Base-by-base conservation (phyloP, 2,888 invertebrate species). In the Arctia plantaginis region DNA sequence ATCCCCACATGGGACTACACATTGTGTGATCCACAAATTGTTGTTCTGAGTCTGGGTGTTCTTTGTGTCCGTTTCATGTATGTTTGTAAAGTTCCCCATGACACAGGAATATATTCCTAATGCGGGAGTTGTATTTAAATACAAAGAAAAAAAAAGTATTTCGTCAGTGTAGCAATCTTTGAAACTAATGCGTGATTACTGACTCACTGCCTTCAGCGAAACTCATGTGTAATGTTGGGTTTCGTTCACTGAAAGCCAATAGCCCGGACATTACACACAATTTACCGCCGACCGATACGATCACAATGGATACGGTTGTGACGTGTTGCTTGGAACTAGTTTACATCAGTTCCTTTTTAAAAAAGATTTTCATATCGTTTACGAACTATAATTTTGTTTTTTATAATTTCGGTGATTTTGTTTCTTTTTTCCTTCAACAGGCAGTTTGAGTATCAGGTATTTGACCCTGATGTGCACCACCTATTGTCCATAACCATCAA, bases 191-290 rank as follows among this genome's bases (percentile, higher is more conserved):
- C 66, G 35, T 74, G 47, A 66, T 66, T 70, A 70, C 30, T 33
- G 66, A 35, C 20, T 68, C 67, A n/a, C 35, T 44, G 70, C 35
- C 33, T 12, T 59, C 20, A 39, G 70, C 66, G 39, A 66, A 55
- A 59, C 44, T 55, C 69, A 6, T 41, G 51, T 69, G 69, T 73
- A 73, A 73, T 69, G 69, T 20, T 23, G 59, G 73, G 66, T 51
- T 69, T 70, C 20, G n/a, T 33, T 65, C 66, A 41, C 39, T 51
- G 64, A 55, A 27, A 39, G 65, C 69, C 51, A 66, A 74, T 66
- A 74, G 55, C 55, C 69, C 73, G 65, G 59, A 74, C 73, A 66
- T 74, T 41, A 69, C 73, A 69, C 66, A 33, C 69, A 66, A 74
- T 70, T 65, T 74, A 55, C 69, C 18, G 18, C 47, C 55, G 35